phyloP scores from a whole-genome alignment of 2,888 invertebrate genomes.

The Oscheius sp. region DNA sequence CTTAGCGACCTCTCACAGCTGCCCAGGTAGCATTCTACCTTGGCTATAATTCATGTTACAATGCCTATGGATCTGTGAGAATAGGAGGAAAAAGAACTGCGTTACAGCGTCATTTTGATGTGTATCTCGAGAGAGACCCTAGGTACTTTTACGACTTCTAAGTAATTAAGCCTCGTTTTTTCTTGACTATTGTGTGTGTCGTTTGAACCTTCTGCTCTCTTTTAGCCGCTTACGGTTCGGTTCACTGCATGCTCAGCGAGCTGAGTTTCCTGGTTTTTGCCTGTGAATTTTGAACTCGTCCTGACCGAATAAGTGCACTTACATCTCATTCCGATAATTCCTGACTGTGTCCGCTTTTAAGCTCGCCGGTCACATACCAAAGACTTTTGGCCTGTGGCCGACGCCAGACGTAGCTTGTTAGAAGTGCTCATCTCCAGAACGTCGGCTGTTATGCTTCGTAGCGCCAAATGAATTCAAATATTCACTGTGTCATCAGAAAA shows the following conservation, averaged over 20 bases:
- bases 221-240: conserved; percentile 5
- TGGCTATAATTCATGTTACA: conserved; percentile 14
- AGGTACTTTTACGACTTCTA: not conserved
- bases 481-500: too few relatives aligned
- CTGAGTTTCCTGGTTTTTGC: conserved; percentile 24
- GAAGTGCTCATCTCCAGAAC: conserved; percentile 16
- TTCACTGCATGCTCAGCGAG: conserved; percentile 14
- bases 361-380: not conserved
- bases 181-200: not conserved
- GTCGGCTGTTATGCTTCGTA: conserved; percentile 8
- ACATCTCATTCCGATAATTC: not conserved
- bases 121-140: not conserved
- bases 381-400: not conserved
- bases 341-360: not conserved
- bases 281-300: too few relatives aligned
- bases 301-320: not conserved
- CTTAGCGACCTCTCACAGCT: not conserved
- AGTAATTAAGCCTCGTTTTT: not conserved
- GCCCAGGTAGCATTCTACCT: not conserved
- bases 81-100: too few relatives aligned
- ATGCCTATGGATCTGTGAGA: not conserved
- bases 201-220: conserved; percentile 8
- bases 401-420: conserved; percentile 3
- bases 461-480: not conserved
- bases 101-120: not conserved